Base-by-base conservation (phyloP, 2,113 vertebrate genomes). In the Anoplopoma fimbria region DNA sequence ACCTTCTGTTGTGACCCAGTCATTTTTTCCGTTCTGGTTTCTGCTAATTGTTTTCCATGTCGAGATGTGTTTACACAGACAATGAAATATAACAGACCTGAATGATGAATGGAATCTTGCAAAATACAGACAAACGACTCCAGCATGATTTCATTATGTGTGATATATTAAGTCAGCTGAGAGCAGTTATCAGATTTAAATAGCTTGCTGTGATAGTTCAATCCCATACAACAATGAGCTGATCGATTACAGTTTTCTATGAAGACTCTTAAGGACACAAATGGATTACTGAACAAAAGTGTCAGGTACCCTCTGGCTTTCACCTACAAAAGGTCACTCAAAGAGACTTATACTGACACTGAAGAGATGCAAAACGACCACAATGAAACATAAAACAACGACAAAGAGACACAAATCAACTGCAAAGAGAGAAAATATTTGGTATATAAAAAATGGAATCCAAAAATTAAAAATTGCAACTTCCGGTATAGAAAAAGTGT, bases 11-110 rank as follows among this genome's bases (percentile, higher is more conserved):
- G 79, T 73, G 79, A 83, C 64, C 58, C 23, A 63, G 77, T 92
- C 86, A 91, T 71, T 87, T 82, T 93, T 93, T 93, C 92, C 91
- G 71, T 70, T 70, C 63, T 79, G 83, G 36, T 82, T 79, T 74
- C 82, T 84, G 75, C 81, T 92, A 71, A 58, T 68, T 76, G 29
- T 89, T 89, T 90, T 89, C 87, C 92, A 86, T 82, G 70, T 75
- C 82, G 65, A 85, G 76, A 82, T 45, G 75, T 88, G 81, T 91
- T 91, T 86, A 82, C 84, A 92, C 84, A 75, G 89, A 87, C 79
- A 84, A 88, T 87, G 81, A 90, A 84, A 88, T 82, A 85, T 49
- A 82, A 72, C 87, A 91, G 82, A 84, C 15, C 23, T 69, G 53
- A 85, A 71, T 74, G 85, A 90, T 88, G 69, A 88, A 88, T 82